These are phyloP conservation scores for Okamejei kenojei DNA, from an alignment of 2,797 vertebrate species.

Conservation along the genomic window DNA sequence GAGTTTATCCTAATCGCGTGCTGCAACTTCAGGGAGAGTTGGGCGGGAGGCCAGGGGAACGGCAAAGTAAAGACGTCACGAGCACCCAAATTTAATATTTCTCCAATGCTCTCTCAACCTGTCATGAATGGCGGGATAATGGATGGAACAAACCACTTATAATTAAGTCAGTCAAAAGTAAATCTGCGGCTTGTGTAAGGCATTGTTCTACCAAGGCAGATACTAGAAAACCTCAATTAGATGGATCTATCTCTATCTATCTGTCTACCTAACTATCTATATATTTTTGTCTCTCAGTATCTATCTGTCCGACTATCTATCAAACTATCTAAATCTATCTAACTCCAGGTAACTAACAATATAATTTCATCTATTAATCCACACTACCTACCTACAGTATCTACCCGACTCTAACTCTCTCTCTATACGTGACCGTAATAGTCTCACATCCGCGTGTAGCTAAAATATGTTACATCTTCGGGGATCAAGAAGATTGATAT, in stretches of 20 bases:
- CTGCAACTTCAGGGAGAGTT: too few species aligned
- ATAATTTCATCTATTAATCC: neutral
- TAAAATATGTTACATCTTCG: neutral
- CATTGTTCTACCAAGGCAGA: neutral
- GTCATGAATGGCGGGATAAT: neutral
- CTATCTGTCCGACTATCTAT: too few species aligned
- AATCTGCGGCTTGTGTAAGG: neutral
- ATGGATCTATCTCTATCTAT: too few species aligned
- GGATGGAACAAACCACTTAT: neutral
- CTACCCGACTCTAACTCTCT: too few species aligned
- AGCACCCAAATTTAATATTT: neutral
- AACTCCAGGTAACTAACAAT: too few species aligned
- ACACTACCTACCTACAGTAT: too few species aligned
- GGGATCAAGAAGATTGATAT: neutral
- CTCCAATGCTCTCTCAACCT: neutral
- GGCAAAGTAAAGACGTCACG: neutral
- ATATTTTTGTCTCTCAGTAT: too few species aligned
- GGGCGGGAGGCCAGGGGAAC: neutral
- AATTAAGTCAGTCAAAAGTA: neutral
- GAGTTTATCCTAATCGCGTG: neutral
- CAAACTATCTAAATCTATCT: too few species aligned
- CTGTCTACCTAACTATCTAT: too few species aligned
- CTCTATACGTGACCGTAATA: too few species aligned
- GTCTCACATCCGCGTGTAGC: neutral
- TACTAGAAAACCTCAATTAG: neutral